Conservation (phyloP, 2,113 vertebrate genomes). For the Furnarius figulus region DNA sequence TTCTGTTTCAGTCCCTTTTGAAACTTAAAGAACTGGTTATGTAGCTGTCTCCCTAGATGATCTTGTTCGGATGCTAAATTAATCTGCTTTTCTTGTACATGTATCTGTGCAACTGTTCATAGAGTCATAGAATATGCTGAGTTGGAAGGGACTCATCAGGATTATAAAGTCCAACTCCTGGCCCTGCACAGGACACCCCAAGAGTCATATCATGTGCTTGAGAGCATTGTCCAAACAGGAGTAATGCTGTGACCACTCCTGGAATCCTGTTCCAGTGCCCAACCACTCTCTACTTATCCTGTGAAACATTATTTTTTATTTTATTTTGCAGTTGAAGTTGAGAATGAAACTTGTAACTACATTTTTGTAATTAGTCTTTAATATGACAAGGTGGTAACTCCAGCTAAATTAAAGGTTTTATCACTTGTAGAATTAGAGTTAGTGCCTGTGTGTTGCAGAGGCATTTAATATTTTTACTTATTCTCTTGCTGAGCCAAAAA, state of each 20-base stretch:
- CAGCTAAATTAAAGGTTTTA: background rate
- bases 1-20: background rate
- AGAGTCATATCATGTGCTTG: background rate
- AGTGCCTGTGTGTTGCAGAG: background rate
- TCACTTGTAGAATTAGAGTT: conserved; percentile 39
- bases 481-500: background rate
- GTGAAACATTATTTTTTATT: background rate
- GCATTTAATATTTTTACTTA: background rate
- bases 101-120: background rate
- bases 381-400: background rate
- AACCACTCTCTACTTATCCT: background rate
- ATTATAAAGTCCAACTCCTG: background rate
- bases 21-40: background rate
- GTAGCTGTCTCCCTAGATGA: background rate
- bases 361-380: background rate
- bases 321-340: background rate
- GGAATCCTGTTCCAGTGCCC: background rate
- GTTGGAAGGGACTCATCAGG: background rate
- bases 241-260: background rate
- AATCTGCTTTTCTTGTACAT: background rate
- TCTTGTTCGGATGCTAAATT: background rate
- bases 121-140: background rate
- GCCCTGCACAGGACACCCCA: no score
- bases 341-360: background rate
- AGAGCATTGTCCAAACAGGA: background rate